Percentiles rank a stretch among this genome's conserved stretches.
Evolutionary conservation across 1,140 invertebrate genomes (phyloP).

Genomic region (Eubasilissa regina): DNA sequence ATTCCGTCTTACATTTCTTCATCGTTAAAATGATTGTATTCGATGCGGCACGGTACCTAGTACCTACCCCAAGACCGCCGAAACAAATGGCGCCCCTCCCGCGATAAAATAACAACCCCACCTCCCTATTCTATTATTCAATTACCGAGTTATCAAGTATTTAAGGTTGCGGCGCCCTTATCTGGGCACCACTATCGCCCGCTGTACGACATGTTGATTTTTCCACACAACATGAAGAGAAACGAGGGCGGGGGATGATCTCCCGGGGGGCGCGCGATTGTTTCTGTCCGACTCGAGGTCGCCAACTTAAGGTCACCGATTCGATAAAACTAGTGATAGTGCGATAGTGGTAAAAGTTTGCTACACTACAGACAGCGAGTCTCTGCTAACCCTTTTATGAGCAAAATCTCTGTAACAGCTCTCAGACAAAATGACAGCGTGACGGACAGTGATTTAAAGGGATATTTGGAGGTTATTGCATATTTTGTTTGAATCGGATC

Average conservation of each 20-base stretch:
- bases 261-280: not conserved
- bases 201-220: conserved; percentile 37
- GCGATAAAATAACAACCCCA: conserved; percentile 6
- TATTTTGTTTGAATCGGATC: too few relatives aligned
- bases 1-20: too few relatives aligned
- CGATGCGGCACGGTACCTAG: too few relatives aligned
- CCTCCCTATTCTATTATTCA: conserved; percentile 47
- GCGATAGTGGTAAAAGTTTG: too few relatives aligned
- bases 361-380: too few relatives aligned
- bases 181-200: conserved; percentile 25
- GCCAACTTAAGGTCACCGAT: not conserved
- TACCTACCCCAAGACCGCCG: not conserved
- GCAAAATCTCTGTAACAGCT: too few relatives aligned
- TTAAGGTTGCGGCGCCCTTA: conserved; percentile 42
- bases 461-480: too few relatives aligned
- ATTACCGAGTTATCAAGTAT: conserved; percentile 53
- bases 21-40: not conserved
- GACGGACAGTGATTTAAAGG: too few relatives aligned
- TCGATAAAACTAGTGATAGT: too few relatives aligned
- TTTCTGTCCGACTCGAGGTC: not conserved
- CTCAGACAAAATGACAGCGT: too few relatives aligned
- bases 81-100: too few relatives aligned
- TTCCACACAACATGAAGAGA: not conserved
- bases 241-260: not conserved
- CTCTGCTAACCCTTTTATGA: too few relatives aligned